Evolutionary conservation across 2,888 invertebrate genomes (phyloP).

Genomic region (Drosophila cognata): DNA sequence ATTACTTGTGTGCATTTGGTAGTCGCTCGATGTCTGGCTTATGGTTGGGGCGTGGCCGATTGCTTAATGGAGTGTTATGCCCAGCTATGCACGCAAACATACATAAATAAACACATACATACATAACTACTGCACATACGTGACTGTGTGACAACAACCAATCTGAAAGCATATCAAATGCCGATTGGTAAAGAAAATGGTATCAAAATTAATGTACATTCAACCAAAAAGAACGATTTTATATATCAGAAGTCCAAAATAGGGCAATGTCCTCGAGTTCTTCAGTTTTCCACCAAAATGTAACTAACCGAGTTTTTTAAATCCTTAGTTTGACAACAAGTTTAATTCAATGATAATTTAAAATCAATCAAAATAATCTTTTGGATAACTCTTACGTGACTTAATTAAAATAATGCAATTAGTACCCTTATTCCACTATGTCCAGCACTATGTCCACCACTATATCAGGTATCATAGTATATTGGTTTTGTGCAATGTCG

Average conservation of each 20-base stretch:
- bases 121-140: not conserved
- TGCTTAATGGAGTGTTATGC: slow-evolving; percentile 62
- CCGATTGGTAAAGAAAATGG: not conserved
- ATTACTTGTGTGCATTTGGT: slow-evolving; percentile 47
- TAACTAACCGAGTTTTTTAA: no score
- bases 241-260: not conserved
- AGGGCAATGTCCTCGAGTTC: not conserved
- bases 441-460: not conserved
- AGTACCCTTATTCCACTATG: not conserved
- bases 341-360: no score
- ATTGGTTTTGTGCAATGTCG: no score
- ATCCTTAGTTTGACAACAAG: no score
- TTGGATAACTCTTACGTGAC: not conserved
- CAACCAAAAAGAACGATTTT: not conserved
- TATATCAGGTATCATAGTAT: no score
- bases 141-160: not conserved
- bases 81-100: slow-evolving; percentile 12
- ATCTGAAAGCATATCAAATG: not conserved
- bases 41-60: slow-evolving; percentile 41
- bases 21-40: slow-evolving; percentile 17
- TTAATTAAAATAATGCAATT: not conserved
- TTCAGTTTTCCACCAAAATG: not conserved
- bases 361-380: not conserved
- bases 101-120: not conserved
- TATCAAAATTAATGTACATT: not conserved